Percentiles rank a stretch among this genome's conserved stretches.
Evolutionary conservation across 2,797 vertebrate genomes (phyloP).

Genomic region (Diceros bicornis): DNA sequence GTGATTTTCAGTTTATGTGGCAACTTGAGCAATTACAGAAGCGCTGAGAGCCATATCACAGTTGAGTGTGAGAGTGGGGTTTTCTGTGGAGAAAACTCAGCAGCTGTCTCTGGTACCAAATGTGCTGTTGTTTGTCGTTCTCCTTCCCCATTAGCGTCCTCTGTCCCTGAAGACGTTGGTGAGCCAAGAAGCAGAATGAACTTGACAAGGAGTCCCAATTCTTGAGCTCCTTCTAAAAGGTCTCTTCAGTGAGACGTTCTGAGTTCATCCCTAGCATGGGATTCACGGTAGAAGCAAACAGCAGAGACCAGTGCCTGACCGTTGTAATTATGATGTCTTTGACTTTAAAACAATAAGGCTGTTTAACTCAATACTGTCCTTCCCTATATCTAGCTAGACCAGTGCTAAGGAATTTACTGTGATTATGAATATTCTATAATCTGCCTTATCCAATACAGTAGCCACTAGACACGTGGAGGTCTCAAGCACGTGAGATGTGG

Average conservation of each 20-base stretch:
- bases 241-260: background rate
- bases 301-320: background rate
- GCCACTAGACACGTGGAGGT: background rate
- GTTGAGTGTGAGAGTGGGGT: background rate
- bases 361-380: background rate
- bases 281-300: background rate
- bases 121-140: background rate
- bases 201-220: background rate
- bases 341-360: background rate
- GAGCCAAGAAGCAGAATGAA: background rate
- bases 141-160: background rate
- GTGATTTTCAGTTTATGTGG: conserved; percentile 38
- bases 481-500: background rate
- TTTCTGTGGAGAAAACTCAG: background rate
- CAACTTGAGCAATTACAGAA: conserved; percentile 1
- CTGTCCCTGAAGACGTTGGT: background rate
- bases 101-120: background rate
- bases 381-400: background rate
- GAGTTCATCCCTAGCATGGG: background rate
- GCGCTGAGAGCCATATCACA: background rate
- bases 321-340: background rate
- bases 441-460: background rate
- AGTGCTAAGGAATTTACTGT: background rate
- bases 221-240: background rate
- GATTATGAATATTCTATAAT: background rate